Percentiles rank a stretch among this genome's conserved stretches.
Evolutionary conservation across 2,888 invertebrate genomes (phyloP).

Genomic region (Drosophila nr. perissopoda): DNA sequence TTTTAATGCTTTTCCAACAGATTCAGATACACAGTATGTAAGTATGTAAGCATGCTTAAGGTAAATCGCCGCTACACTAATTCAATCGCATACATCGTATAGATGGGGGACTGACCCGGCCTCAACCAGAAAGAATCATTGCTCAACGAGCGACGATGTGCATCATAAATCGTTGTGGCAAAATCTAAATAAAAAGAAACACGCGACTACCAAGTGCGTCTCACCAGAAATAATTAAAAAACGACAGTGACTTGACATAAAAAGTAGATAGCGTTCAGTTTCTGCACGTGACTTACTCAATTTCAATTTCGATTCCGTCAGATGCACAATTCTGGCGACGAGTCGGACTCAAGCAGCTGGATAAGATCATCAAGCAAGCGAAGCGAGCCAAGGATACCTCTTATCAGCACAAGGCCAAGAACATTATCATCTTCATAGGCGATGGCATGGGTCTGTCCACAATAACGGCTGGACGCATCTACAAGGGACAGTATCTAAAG

Average conservation of each 20-base stretch:
- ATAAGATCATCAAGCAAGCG: conserved; percentile 85
- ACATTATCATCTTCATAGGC: conserved; percentile 88
- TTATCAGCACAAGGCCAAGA: conserved; percentile 86
- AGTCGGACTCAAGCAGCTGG: conserved; percentile 74
- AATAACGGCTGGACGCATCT: conserved; percentile 88
- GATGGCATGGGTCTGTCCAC: conserved; percentile 90
- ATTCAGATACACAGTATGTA: too few relatives aligned
- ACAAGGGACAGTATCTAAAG: conserved; percentile 86
- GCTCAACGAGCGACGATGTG: conserved; percentile 50
- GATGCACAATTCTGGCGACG: conserved; percentile 82
- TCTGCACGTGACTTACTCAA: conserved; percentile 32
- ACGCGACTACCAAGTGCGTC: conserved; percentile 52
- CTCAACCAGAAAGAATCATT: conserved; percentile 11
- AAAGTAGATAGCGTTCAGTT: not conserved
- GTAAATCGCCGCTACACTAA: conserved; percentile 29
- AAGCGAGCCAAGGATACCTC: conserved; percentile 82
- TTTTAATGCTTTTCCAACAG: too few relatives aligned
- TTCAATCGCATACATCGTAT: not conserved
- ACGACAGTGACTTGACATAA: conserved; percentile 13
- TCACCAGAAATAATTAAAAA: conserved; percentile 56
- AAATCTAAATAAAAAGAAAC: conserved; percentile 57
- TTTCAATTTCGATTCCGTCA: conserved; percentile 53
- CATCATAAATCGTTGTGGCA: conserved; percentile 17
- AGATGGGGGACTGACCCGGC: conserved; percentile 9
- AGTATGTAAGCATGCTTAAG: not conserved